These are phyloP conservation scores for Ibycter americanus DNA, from an alignment of 2,797 vertebrate genomes.

Conservation along the genomic window DNA sequence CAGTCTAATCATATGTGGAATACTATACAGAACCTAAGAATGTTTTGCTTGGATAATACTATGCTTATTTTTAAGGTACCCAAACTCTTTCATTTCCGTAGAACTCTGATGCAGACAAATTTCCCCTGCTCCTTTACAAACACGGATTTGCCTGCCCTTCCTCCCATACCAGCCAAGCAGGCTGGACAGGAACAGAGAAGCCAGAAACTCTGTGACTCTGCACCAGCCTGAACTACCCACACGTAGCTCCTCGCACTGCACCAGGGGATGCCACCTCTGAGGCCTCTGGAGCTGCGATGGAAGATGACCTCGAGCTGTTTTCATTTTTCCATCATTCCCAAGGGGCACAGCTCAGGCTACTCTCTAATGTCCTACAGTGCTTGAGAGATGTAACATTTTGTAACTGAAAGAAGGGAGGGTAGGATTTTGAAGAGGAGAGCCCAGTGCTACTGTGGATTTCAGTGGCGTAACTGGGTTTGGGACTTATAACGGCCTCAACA, in stretches of 20 bases:
- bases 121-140: background rate
- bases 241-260: background rate
- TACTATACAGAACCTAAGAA: background rate
- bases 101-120: background rate
- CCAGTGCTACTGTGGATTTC: background rate
- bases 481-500: accelerated
- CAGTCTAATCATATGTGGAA: background rate
- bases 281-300: background rate
- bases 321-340: background rate
- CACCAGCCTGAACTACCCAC: background rate
- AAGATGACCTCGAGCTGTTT: accelerated
- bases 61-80: background rate
- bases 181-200: background rate
- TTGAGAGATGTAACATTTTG: background rate
- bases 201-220: background rate
- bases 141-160: background rate
- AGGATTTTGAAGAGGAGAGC: background rate
- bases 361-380: accelerated
- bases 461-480: background rate
- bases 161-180: background rate
- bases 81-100: background rate
- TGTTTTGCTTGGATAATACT: background rate
- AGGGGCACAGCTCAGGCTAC: background rate
- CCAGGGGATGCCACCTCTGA: background rate
- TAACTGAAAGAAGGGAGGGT: background rate